Percentiles rank a stretch among this genome's conserved stretches.
These are phyloP conservation scores for Corvus cornix DNA, from an alignment of 2,113 vertebrate species.

Conservation along the genomic window DNA sequence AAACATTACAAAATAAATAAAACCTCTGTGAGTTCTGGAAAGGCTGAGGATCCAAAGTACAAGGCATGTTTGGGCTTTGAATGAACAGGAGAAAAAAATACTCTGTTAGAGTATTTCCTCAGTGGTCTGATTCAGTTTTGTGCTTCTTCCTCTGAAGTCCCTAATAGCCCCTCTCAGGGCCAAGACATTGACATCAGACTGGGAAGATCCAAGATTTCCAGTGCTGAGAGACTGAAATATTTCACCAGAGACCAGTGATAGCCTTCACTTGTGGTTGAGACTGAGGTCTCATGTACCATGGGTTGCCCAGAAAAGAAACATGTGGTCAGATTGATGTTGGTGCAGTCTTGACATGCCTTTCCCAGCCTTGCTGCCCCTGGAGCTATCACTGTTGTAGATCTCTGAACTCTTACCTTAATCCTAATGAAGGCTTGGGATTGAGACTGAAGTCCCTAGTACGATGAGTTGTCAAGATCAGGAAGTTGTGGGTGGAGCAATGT, in stretches of 20 bases:
- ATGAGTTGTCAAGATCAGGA: not conserved
- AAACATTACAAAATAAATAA: not conserved
- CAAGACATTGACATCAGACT: not conserved
- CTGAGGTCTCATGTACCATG: accelerated
- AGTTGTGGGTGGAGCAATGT: not conserved
- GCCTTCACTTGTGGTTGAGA: not conserved
- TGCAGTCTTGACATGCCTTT: not conserved
- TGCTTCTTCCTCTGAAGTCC: not conserved
- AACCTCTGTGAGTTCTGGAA: not conserved
- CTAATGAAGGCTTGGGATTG: not conserved
- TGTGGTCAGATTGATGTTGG: not conserved
- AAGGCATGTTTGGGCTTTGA: not conserved
- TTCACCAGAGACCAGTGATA: not conserved
- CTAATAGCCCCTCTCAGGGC: not conserved
- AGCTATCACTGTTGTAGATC: not conserved
- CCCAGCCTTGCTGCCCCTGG: not conserved
- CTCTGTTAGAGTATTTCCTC: not conserved
- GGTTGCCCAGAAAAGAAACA: not conserved
- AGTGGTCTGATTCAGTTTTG: not conserved
- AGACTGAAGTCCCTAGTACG: not conserved
- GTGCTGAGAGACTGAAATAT: not conserved
- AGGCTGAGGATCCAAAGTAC: not conserved
- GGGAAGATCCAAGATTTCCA: not conserved
- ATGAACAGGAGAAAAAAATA: not conserved
- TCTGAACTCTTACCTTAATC: not conserved